Conservation (phyloP, 2,888 invertebrate genomes). For the Pandemis corylana region DNA sequence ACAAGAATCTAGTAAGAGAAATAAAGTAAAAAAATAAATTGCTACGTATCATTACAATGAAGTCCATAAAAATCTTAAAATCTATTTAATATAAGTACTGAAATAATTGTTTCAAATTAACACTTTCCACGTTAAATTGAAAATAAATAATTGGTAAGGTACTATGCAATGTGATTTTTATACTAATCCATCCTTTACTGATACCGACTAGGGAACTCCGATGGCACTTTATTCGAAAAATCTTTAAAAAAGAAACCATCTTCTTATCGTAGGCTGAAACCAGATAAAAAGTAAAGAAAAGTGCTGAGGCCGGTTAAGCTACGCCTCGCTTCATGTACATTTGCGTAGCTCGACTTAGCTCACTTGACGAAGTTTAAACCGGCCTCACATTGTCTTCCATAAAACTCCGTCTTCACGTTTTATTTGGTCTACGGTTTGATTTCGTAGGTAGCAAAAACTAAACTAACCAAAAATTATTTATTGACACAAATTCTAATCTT, state of each 20-base stretch:
- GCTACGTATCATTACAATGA: constrained; percentile 27
- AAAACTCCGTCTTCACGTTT: too few species aligned
- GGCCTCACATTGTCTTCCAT: too few species aligned
- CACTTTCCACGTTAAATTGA: neutral
- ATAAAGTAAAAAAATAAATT: constrained; percentile 36
- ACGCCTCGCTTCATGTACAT: too few species aligned
- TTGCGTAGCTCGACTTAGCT: too few species aligned
- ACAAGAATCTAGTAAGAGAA: constrained; percentile 41
- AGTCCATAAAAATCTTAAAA: constrained; percentile 36
- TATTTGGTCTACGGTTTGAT: neutral
- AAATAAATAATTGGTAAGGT: constrained; percentile 1
- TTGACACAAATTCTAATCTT: neutral
- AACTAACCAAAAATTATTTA: neutral
- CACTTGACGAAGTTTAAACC: too few species aligned
- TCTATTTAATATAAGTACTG: constrained; percentile 9
- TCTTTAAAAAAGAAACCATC: constrained; percentile 17
- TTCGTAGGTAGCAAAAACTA: neutral
- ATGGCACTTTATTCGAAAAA: constrained; percentile 56
- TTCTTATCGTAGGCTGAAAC: neutral
- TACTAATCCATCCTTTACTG: constrained; percentile 2
- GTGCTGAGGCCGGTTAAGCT: too few species aligned
- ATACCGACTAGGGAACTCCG: constrained; percentile 58
- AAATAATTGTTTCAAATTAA: constrained; percentile 9
- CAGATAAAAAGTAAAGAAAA: too few species aligned
- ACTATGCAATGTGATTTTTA: neutral